Conservation (phyloP, 2,113 vertebrate genomes). For the Embiotoca jacksoni region DNA sequence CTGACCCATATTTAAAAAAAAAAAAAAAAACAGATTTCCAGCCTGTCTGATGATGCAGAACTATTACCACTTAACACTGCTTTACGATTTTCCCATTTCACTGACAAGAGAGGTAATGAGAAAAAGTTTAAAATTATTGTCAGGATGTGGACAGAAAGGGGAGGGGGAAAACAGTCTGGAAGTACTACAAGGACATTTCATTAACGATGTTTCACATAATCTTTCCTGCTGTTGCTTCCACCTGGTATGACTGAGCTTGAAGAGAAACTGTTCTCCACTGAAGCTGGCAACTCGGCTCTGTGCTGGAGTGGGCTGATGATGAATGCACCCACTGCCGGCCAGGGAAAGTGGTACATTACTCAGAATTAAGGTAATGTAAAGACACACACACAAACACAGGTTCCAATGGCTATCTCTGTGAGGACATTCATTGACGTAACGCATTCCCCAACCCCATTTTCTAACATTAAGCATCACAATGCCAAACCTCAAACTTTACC, state of each 20-base stretch:
- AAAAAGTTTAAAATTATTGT: conserved; percentile 14
- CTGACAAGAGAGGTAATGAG: conserved; percentile 7
- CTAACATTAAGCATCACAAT: no score
- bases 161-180: no score
- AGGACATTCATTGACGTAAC: no score
- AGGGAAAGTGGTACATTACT: conserved; percentile 13
- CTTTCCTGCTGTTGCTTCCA: neutral
- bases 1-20: neutral
- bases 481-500: no score
- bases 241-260: neutral
- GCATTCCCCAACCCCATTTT: no score
- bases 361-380: neutral
- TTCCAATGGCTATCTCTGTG: no score
- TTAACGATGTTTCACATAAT: neutral
- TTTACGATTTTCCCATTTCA: neutral
- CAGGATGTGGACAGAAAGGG: neutral
- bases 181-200: neutral
- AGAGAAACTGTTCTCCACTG: neutral
- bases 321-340: conserved; percentile 16
- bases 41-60: neutral
- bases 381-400: neutral
- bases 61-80: neutral
- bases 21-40: neutral
- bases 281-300: neutral
- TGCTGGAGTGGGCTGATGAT: conserved; percentile 20